These are phyloP conservation scores for Lepus americanus DNA, from an alignment of 2,113 vertebrate genomes.

Conservation along the genomic window DNA sequence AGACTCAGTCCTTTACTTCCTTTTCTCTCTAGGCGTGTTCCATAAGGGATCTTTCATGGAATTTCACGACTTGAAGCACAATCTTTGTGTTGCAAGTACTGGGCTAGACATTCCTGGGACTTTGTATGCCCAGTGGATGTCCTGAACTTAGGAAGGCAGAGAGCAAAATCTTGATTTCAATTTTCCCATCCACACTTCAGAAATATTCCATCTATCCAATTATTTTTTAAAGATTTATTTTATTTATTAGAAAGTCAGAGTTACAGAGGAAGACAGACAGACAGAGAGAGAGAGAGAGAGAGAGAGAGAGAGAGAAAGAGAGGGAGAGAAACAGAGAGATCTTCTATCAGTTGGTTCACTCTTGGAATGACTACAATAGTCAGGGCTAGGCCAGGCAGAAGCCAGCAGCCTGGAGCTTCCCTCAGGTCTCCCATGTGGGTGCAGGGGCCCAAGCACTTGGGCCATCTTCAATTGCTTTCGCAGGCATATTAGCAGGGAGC, in stretches of 20 bases:
- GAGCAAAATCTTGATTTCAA: slow-evolving; percentile 6
- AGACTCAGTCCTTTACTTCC: background rate
- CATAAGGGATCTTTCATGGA: background rate
- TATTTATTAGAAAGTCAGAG: no score
- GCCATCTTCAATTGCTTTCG: no score
- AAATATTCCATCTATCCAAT: background rate
- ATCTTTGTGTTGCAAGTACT: background rate
- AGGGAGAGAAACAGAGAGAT: no score
- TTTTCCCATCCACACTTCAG: background rate
- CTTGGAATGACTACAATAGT: no score
- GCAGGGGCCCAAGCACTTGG: no score
- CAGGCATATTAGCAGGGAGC: no score
- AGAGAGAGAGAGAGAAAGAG: no score
- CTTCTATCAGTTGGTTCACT: no score
- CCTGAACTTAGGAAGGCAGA: background rate
- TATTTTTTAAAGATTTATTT: background rate
- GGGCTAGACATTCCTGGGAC: background rate
- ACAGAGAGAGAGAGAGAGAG: background rate
- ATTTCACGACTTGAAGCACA: background rate
- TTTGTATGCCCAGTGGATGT: background rate
- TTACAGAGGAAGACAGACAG: background rate
- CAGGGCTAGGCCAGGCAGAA: no score
- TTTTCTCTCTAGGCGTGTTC: background rate
- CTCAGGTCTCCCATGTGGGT: no score
- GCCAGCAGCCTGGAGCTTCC: no score